A percentile compares a stretch with the other conserved stretches of the same genome.
These are phyloP conservation scores for Bovichtus diacanthus DNA, from an alignment of 2,797 vertebrate species.

Conservation along the genomic window DNA sequence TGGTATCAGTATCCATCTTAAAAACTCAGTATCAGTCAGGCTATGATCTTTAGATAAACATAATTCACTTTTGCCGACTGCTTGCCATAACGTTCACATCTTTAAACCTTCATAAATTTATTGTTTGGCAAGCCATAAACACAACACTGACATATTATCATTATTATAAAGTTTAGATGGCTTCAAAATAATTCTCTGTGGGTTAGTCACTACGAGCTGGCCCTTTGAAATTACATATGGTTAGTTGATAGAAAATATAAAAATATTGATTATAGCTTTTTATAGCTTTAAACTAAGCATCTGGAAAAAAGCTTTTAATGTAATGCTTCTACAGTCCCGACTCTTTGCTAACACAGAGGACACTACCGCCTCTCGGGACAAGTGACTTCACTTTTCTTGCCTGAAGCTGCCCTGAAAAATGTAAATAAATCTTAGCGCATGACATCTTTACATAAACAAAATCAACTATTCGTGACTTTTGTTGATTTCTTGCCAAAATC, in stretches of 20 bases:
- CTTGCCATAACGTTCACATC: neutral
- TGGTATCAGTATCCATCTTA: too few relatives aligned
- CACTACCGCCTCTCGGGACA: slow-evolving; percentile 7
- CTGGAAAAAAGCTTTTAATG: neutral
- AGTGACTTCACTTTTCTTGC: slow-evolving; percentile 12
- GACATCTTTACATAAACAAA: slow-evolving; percentile 33
- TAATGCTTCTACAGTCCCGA: slow-evolving; percentile 6
- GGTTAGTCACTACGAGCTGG: neutral
- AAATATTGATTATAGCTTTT: neutral
- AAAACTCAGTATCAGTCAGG: too few relatives aligned
- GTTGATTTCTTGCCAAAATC: slow-evolving; percentile 8
- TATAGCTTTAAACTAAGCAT: neutral
- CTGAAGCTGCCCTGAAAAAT: slow-evolving; percentile 14
- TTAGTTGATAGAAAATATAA: neutral
- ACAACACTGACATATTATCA: neutral
- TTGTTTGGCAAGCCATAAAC: neutral
- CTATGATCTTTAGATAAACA: too few relatives aligned
- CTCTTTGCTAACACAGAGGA: slow-evolving; percentile 20
- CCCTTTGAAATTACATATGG: neutral
- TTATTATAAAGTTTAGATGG: too few relatives aligned
- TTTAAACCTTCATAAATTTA: neutral
- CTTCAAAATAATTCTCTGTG: neutral
- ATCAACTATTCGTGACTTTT: slow-evolving; percentile 15
- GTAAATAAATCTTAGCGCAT: slow-evolving; percentile 13
- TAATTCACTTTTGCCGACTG: too few relatives aligned